Percentiles rank a stretch among this genome's conserved stretches.
Conservation (phyloP, 2,113 vertebrate species). For the Corythaixoides concolor region DNA sequence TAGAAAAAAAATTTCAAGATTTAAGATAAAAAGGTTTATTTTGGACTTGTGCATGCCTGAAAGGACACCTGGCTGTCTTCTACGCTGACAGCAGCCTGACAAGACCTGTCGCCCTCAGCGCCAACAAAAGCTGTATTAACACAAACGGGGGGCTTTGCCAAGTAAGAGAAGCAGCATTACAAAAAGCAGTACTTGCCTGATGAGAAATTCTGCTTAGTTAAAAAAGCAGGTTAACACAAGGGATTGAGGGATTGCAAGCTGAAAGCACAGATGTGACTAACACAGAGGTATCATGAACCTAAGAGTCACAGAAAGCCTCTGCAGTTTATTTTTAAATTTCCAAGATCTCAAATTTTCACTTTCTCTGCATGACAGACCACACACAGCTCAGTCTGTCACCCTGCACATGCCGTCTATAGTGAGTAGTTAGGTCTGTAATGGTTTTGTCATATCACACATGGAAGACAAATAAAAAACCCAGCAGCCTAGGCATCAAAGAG, state of each 20-base stretch:
- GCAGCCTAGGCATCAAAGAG: background rate
- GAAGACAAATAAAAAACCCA: background rate
- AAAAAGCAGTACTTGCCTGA: background rate
- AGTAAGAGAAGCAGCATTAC: background rate
- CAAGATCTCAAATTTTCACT: background rate
- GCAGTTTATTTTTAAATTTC: background rate
- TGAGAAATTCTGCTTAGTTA: background rate
- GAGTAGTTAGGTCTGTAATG: background rate
- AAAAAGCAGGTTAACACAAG: background rate
- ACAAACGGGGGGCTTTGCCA: background rate
- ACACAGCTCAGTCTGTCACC: background rate
- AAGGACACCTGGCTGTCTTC: background rate
- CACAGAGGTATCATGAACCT: background rate
- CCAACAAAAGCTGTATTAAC: background rate
- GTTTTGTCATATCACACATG: background rate
- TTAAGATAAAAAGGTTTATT: background rate
- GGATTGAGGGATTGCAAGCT: background rate
- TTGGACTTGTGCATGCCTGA: background rate
- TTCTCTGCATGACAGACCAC: background rate
- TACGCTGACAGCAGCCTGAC: background rate
- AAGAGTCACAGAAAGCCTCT: background rate
- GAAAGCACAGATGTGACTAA: background rate
- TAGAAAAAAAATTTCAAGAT: background rate
- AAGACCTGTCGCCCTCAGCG: background rate
- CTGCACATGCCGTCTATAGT: background rate